Evolutionary conservation across 92 coral and sea anemone species (phyloP).

Genomic region (Zoanthus gigantus): DNA sequence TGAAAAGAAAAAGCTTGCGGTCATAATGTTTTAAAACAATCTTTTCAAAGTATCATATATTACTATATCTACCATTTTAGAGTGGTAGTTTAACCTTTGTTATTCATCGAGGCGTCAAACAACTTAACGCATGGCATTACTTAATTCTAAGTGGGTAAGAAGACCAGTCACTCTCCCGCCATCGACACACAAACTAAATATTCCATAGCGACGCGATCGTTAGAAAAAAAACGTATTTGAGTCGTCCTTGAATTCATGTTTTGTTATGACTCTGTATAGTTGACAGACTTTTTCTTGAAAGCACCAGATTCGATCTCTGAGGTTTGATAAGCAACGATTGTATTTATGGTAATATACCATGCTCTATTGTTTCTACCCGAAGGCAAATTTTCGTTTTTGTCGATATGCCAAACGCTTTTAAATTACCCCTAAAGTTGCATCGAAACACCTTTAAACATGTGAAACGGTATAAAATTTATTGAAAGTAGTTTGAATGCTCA

Average conservation of each 20-base stretch:
- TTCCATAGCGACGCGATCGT: not conserved
- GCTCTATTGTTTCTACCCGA: conserved; percentile 13
- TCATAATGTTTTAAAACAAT: conserved; percentile 8
- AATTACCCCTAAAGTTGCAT: conserved; percentile 37
- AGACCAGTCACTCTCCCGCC: not conserved
- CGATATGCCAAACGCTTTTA: conserved; percentile 10
- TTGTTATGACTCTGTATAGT: not conserved
- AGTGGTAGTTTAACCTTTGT: conserved; percentile 1
- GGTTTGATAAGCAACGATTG: conserved; percentile 1
- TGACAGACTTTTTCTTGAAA: not conserved
- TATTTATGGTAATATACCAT: conserved; percentile 13
- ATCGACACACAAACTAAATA: not conserved
- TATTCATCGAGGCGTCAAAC: conserved; percentile 12
- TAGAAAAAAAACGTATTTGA: not conserved
- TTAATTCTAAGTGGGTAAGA: not conserved
- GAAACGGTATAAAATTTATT: conserved; percentile 23
- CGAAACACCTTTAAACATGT: conserved; percentile 17
- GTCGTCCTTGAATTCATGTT: not conserved
- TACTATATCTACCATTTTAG: conserved; percentile 13
- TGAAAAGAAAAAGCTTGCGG: conserved; percentile 17
- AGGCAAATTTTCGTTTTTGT: conserved; percentile 28
- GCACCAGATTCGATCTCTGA: conserved; percentile 17
- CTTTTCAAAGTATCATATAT: conserved; percentile 14
- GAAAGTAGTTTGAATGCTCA: conserved; percentile 5
- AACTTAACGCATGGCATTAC: not conserved